A percentile compares a stretch with the other conserved stretches of the same genome.
These are phyloP conservation scores for Drosophila lini DNA, from an alignment of 1,140 invertebrate genomes.

Conservation along the genomic window DNA sequence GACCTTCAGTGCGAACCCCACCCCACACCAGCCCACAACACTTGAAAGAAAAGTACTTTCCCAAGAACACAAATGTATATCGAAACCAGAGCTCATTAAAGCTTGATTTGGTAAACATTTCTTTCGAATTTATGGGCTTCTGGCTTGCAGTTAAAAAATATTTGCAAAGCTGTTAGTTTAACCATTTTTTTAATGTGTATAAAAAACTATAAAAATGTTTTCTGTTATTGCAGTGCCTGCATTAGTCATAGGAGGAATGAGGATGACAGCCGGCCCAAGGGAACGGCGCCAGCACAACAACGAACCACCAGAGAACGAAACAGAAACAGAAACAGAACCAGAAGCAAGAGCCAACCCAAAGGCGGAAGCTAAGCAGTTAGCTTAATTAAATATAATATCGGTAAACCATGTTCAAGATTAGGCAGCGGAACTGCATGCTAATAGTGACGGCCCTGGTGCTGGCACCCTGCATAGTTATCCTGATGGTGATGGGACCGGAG, in stretches of 20 bases:
- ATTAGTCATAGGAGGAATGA: constrained; percentile 49
- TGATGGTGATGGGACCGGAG: constrained; percentile 84
- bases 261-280: constrained; percentile 44
- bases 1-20: constrained; percentile 46
- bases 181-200: constrained; percentile 8
- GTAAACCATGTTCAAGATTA: constrained; percentile 72
- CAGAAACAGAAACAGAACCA: constrained; percentile 15
- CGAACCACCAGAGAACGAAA: constrained; percentile 10
- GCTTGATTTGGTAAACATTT: neutral
- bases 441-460: constrained; percentile 85
- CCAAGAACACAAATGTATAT: neutral
- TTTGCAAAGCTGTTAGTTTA: neutral
- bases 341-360: constrained; percentile 4
- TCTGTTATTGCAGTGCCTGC: constrained; percentile 49
- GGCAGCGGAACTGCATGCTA: constrained; percentile 85
- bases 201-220: constrained; percentile 5
- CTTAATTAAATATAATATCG: constrained; percentile 33
- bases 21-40: constrained; percentile 4
- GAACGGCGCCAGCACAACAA: constrained; percentile 38
- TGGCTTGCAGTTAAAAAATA: neutral
- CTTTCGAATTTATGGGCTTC: too few relatives aligned
- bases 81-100: neutral
- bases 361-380: constrained; percentile 36
- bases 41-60: constrained; percentile 9
- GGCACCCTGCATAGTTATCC: constrained; percentile 85